Conservation (phyloP, 1,140 invertebrate genomes). For the Drosophila insularis region DNA sequence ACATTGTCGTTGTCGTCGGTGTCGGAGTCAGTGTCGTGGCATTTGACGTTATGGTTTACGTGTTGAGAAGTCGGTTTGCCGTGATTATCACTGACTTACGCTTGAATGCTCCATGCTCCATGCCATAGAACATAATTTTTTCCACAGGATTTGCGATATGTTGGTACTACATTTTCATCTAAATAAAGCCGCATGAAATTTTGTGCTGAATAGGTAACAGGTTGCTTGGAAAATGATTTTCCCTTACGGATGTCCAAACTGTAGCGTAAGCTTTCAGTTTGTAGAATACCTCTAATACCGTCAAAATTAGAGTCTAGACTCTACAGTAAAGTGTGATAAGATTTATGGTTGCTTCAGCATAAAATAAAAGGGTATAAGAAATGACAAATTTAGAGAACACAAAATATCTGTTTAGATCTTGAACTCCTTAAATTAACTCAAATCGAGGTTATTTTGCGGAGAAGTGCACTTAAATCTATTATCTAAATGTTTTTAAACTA, state of each 20-base stretch:
- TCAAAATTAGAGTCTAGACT: neutral
- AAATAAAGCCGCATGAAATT: neutral
- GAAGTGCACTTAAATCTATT: too few species aligned
- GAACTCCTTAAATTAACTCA: too few species aligned
- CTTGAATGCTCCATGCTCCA: conserved; percentile 74
- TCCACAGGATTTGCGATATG: neutral
- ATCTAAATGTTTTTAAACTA: too few species aligned
- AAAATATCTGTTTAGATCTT: too few species aligned
- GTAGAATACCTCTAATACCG: neutral
- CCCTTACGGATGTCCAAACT: neutral
- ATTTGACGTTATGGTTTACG: conserved; percentile 70
- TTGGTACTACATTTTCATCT: neutral
- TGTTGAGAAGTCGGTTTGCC: conserved; percentile 73
- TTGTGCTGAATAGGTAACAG: conserved; percentile 4
- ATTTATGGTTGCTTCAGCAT: too few species aligned
- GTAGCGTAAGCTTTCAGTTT: too few species aligned
- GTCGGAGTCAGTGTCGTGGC: conserved; percentile 57
- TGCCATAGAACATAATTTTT: conserved; percentile 42
- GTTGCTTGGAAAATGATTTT: conserved; percentile 2
- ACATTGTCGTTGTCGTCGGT: conserved; percentile 18
- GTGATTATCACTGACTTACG: conserved; percentile 77
- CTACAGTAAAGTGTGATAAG: too few species aligned
- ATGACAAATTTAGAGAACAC: too few species aligned
- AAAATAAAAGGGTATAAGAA: too few species aligned
- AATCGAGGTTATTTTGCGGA: too few species aligned